These are phyloP conservation scores for Protomyctophum bolini DNA, from an alignment of 2,113 vertebrate genomes.

Conservation along the genomic window DNA sequence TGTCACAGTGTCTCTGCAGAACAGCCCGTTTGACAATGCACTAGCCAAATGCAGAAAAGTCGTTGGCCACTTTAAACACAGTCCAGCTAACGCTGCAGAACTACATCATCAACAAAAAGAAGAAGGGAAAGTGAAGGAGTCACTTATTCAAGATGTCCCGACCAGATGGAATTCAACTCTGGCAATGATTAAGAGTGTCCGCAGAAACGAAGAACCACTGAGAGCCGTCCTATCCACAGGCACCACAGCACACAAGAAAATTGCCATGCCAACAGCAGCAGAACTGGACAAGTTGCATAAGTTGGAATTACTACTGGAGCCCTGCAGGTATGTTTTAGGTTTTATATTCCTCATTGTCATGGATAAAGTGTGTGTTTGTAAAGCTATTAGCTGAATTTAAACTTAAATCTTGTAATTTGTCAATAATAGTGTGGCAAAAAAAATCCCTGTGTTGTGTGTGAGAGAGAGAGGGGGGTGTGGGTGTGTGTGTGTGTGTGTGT, in stretches of 20 bases:
- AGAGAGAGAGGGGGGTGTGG: too few relatives aligned
- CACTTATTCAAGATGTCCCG: conserved; percentile 17
- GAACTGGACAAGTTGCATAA: not conserved
- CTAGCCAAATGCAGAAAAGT: conserved; percentile 33
- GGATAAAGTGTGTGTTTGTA: not conserved
- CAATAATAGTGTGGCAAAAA: too few relatives aligned
- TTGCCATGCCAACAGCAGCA: not conserved
- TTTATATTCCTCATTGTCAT: not conserved
- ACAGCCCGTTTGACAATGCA: conserved; percentile 25
- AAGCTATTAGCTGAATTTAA: too few relatives aligned
- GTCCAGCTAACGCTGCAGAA: conserved; percentile 21
- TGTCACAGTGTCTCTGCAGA: conserved; percentile 28
- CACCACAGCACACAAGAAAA: not conserved
- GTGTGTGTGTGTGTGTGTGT: too few relatives aligned
- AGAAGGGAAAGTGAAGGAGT: conserved; percentile 22
- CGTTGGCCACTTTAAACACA: conserved; percentile 29
- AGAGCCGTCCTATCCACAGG: too few relatives aligned
- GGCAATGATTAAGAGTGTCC: conserved; percentile 22
- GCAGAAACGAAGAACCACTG: not conserved
- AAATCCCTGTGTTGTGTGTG: too few relatives aligned
- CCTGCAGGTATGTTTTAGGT: not conserved
- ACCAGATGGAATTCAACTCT: conserved; percentile 31
- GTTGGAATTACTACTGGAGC: not conserved
- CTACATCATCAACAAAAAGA: conserved; percentile 1
- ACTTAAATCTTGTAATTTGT: too few relatives aligned